Conservation (phyloP, 2,113 vertebrate species). For the Hemibagrus wyckioides region DNA sequence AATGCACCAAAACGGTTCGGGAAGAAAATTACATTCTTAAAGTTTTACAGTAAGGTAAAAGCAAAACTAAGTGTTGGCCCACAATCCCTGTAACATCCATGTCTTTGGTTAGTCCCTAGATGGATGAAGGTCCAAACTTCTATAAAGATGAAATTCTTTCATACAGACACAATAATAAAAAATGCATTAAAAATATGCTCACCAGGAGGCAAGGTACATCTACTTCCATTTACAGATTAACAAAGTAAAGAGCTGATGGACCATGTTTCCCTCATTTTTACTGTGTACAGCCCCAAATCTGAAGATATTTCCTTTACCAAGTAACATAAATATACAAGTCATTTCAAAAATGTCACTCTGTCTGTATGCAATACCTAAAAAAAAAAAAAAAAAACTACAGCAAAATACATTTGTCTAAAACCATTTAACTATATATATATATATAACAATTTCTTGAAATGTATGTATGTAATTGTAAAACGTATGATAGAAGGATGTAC, state of each 20-base stretch:
- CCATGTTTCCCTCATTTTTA: neutral
- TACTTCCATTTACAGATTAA: neutral
- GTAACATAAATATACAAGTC: neutral
- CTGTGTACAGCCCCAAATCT: neutral
- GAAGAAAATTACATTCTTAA: conserved; percentile 8
- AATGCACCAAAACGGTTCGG: neutral
- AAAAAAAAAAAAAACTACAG: too few species aligned
- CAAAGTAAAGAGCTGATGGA: neutral
- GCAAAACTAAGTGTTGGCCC: neutral
- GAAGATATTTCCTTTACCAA: neutral
- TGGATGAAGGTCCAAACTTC: neutral
- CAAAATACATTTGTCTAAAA: neutral
- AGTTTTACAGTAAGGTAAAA: conserved; percentile 14
- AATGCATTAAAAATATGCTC: neutral
- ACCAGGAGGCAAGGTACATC: neutral
- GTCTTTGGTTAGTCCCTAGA: neutral
- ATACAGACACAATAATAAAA: neutral
- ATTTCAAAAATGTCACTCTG: neutral
- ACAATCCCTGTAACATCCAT: neutral
- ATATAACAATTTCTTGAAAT: conserved; percentile 1
- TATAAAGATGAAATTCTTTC: neutral
- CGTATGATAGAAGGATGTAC: neutral
- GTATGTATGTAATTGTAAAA: too few species aligned
- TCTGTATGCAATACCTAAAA: neutral
- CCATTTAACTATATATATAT: too few species aligned